Evolutionary conservation across 30 jellyfish, hydroid and myxozoan species (phyloP), one percentile per base, ranked within the genome.

Genomic region (Cassiopea andromeda): DNA sequence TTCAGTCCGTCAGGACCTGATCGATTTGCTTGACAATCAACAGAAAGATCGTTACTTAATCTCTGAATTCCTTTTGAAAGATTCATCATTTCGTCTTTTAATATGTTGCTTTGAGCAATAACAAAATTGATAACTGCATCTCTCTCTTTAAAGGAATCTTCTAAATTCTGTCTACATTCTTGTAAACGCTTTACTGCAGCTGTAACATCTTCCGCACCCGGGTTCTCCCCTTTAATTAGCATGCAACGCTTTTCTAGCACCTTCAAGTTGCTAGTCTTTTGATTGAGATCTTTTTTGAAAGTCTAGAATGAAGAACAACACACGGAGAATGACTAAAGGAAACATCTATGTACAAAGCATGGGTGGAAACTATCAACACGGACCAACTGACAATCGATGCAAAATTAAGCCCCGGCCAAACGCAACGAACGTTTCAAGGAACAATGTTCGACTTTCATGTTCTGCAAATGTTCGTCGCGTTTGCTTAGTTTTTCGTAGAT

Each of bases 1-100:
- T 69, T 83, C 75, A 83, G n/a, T 71, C 75, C 91, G 54, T 83
- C 59, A 0, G 91, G 84, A 12, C 84, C 78, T 2, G 91, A 69
- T 17, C 70, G 83, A 4, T 46, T 58, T 2, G 49, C 84, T n/a
- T 73, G 91, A 15, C 82, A 46, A 49, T 83, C 91, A 70, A 83
- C 83, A 45, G 67, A n/a, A 50, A 83, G 77, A 1, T 60, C 76
- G 60, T 38, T 83, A 58, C 70, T 64, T 60, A 83, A 61, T 57
- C 82, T 83, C 70, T 83, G 91, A 47, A 49, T 49, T 58, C 60
- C 46, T 8, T 83, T 73, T 69, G 91, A 69, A 48, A 83, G 84
- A 60, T 43, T 47, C 48, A 48, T 83, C 76, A 83, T 47, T 2
- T 83, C 84, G n/a, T 49, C 75, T 38, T 77, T 43, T 12, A 77